These are phyloP conservation scores for Ceratotherium simum DNA, from an alignment of 2,113 vertebrate genomes.

Conservation along the genomic window DNA sequence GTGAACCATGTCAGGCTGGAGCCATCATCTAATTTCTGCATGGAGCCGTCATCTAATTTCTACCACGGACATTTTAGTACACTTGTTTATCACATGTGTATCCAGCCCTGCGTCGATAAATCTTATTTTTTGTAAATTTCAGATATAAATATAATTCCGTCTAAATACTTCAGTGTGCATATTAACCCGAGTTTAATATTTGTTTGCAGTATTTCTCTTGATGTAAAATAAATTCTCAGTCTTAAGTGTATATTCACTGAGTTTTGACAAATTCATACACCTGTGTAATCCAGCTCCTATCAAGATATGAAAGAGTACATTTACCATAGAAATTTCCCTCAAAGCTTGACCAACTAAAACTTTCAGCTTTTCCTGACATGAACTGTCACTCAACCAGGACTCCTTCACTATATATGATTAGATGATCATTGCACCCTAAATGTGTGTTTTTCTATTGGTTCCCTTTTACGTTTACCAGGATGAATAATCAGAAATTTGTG, in stretches of 20 bases:
- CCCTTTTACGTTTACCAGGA: not conserved
- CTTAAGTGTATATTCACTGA: not conserved
- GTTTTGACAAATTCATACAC: not conserved
- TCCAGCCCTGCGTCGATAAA: not conserved
- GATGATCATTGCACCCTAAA: not conserved
- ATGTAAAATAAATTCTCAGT: slow-evolving; percentile 15
- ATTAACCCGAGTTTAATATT: not conserved
- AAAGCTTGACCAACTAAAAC: not conserved
- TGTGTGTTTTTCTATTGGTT: not conserved
- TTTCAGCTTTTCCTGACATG: not conserved
- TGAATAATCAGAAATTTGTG: not conserved
- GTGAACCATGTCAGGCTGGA: too few relatives aligned
- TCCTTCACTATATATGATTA: not conserved
- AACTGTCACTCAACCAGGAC: not conserved
- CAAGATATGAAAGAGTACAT: not conserved
- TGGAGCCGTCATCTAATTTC: not conserved
- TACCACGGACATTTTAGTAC: not conserved
- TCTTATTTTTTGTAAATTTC: not conserved
- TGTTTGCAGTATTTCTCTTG: not conserved
- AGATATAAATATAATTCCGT: not conserved
- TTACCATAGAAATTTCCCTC: slow-evolving; percentile 20
- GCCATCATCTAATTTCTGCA: not conserved
- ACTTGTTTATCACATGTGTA: not conserved
- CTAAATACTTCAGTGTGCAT: not conserved
- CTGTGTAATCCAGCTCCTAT: not conserved